Percentiles rank a stretch among this genome's conserved stretches.
These are phyloP conservation scores for Drosophila demipolita DNA, from an alignment of 2,888 invertebrate genomes.

Conservation along the genomic window DNA sequence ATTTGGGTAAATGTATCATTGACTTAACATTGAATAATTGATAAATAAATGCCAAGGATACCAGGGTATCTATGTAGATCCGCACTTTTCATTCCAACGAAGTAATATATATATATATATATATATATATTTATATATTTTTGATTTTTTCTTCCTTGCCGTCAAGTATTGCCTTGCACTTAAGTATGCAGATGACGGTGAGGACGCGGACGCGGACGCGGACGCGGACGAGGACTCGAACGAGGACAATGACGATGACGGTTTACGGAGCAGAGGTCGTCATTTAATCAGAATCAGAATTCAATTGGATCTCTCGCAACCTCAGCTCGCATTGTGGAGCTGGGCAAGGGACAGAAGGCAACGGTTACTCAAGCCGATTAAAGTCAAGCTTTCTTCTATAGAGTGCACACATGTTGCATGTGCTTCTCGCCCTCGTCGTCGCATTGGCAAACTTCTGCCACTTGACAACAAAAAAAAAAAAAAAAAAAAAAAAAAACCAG, in stretches of 20 bases:
- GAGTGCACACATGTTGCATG: constrained; percentile 69
- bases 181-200: constrained; percentile 9
- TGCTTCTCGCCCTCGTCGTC: constrained; percentile 7
- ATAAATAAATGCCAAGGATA: background rate
- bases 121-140: constrained; percentile 14
- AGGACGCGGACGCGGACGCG: background rate
- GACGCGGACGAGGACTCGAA: constrained; percentile 20
- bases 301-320: constrained; percentile 17
- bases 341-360: constrained; percentile 3
- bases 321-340: background rate
- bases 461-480: constrained; percentile 41
- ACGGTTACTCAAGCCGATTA: constrained; percentile 38
- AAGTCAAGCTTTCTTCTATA: constrained; percentile 33
- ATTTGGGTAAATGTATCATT: no score
- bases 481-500: constrained; percentile 24
- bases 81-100: background rate
- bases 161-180: constrained; percentile 19
- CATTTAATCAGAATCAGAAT: constrained; percentile 51
- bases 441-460: constrained; percentile 61
- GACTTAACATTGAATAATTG: no score
- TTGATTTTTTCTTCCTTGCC: constrained; percentile 20
- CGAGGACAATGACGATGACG: constrained; percentile 5
- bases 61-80: constrained; percentile 7
- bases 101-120: background rate
- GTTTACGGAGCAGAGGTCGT: constrained; percentile 47